These are phyloP conservation scores for Aphelinus atriplicis DNA, from an alignment of 1,140 invertebrate species.

Conservation along the genomic window DNA sequence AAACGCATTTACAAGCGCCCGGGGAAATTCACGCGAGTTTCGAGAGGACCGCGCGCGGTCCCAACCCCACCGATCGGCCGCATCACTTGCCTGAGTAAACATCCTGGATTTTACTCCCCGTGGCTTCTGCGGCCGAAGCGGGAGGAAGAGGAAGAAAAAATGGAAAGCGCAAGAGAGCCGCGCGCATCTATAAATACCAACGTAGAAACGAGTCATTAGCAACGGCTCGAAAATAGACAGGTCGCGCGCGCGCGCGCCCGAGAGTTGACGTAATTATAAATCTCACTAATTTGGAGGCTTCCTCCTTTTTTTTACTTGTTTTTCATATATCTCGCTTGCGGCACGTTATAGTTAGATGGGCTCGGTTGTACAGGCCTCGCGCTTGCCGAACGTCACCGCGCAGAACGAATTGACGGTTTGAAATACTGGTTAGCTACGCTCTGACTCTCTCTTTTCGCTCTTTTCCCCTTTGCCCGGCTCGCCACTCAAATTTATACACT, in stretches of 20 bases:
- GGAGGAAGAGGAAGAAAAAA: not conserved
- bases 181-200: slow-evolving; percentile 26
- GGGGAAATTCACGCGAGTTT: too few species aligned
- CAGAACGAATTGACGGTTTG: slow-evolving; percentile 1
- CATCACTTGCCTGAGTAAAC: slow-evolving; percentile 21
- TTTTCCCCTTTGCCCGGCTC: too few species aligned
- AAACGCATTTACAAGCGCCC: too few species aligned
- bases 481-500: too few species aligned
- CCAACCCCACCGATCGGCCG: not conserved
- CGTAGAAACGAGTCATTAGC: slow-evolving; percentile 22
- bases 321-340: too few species aligned
- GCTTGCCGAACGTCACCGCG: too few species aligned
- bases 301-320: not conserved
- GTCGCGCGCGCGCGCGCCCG: not conserved
- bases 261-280: slow-evolving; percentile 31
- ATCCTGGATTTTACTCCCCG: slow-evolving; percentile 13
- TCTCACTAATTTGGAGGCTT: slow-evolving; percentile 21
- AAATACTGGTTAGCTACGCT: too few species aligned
- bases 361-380: too few species aligned
- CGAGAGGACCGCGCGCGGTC: too few species aligned
- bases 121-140: not conserved
- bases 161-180: too few species aligned
- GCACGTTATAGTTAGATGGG: too few species aligned
- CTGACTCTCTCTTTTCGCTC: too few species aligned
- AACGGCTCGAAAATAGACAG: slow-evolving; percentile 23